Evolutionary conservation across 1,140 invertebrate species (phyloP), one percentile per base, ranked within the genome.

Genomic region (Parapsyche elsis): DNA sequence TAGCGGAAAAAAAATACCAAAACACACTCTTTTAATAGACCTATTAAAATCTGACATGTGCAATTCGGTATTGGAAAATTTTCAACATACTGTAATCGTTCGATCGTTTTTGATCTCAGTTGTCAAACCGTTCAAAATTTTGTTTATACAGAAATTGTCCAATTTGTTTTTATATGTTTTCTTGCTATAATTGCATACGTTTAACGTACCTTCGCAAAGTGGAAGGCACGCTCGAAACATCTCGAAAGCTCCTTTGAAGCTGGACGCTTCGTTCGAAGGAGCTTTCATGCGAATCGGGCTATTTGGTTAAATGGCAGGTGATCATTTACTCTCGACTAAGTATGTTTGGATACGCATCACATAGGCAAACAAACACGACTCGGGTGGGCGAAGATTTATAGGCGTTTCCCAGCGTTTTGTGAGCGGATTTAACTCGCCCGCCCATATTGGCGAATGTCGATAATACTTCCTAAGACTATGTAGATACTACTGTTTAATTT

Each of bases 301-400:
- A 76, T 71, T 76, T 64, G 21, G 74, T 76, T 76, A 80, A 80
- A 80, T 76, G 57, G 79, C 79, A 76, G 73, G 79, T 76, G 75
- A 80, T 80, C 73, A 80, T 53, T 80, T 80, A 70, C 23, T 26
- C 57, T 76, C 23, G 74, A 26, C 30, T 70, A 76, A 76, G 61
- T 45, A 67, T 70, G 73, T 71, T 80, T 76, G 45, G 79, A 67
- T 71, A 70, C 64, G 61, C 71, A 75, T 80, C 78, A 53, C 67
- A 14, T 71, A 73, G 70, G 67, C 67, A 79, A 79, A 79, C 67
- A 79, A 79, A 79, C 71, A 79, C 64, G 23, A n/a, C 46, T 53
- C 23, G 44, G 38, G 71, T 38, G 71, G 75, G 75, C 53, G 75
- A 64, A 77, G 75, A 77, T 77, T 77, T 77, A 77, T 77, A 9